A percentile compares a stretch with the other conserved stretches of the same genome.
Evolutionary conservation across 2,113 vertebrate species (phyloP).

Genomic region (Laticauda colubrina): DNA sequence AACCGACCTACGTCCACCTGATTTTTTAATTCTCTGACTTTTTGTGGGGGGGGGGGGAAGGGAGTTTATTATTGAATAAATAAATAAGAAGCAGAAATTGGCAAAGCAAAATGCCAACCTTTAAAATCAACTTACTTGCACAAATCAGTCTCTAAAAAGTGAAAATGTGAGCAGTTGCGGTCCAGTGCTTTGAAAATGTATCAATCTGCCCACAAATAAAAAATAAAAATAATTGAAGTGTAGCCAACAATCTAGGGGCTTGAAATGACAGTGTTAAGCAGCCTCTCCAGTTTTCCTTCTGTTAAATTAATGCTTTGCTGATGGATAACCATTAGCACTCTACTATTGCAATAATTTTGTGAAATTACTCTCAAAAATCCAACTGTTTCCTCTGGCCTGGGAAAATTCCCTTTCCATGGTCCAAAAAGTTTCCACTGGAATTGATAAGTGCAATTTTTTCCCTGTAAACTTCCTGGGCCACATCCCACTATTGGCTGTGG

Average conservation of each 20-base stretch:
- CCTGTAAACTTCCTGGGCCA: neutral
- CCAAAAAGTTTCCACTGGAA: neutral
- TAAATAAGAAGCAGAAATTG: neutral
- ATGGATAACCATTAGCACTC: neutral
- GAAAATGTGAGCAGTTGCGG: neutral
- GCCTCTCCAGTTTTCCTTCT: neutral
- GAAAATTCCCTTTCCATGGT: neutral
- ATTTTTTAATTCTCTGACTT: neutral
- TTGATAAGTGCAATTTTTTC: neutral
- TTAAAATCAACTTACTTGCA: neutral
- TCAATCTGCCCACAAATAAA: neutral
- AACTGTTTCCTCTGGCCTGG: neutral
- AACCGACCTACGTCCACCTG: neutral
- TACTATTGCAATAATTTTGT: neutral
- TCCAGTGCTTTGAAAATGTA: neutral
- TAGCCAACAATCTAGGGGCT: neutral
- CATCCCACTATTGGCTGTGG: neutral
- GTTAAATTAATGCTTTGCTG: neutral
- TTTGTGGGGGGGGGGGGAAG: accelerated
- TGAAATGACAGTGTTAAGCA: neutral
- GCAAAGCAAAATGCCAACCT: neutral
- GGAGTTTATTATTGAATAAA: neutral
- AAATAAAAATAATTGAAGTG: neutral
- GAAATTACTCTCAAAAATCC: neutral
- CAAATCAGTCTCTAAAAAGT: neutral